These are phyloP conservation scores for Cettia cetti DNA, from an alignment of 2,113 vertebrate species.

Conservation along the genomic window DNA sequence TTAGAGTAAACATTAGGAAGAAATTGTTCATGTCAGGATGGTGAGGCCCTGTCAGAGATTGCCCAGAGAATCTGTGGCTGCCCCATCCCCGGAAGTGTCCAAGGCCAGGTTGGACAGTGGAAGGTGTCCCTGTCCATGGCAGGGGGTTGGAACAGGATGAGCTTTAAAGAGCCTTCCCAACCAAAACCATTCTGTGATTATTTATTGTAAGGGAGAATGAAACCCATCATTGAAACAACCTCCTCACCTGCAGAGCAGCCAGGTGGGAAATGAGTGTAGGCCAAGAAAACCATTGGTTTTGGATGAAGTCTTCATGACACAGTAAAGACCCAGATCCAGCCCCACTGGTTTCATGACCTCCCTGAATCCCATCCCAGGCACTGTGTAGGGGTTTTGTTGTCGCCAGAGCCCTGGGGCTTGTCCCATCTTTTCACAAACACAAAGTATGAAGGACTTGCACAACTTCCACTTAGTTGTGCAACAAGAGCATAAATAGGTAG, in stretches of 20 bases:
- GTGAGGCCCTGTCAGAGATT: not conserved
- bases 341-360: not conserved
- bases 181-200: not conserved
- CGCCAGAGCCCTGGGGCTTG: not conserved
- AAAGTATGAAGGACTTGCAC: not conserved
- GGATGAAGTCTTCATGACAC: fast-evolving
- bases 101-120: fast-evolving
- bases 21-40: not conserved
- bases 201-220: not conserved
- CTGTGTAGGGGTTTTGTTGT: not conserved
- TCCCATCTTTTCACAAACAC: not conserved
- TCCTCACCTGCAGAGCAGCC: not conserved
- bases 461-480: not conserved
- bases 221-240: not conserved
- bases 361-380: not conserved
- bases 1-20: not conserved
- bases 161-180: not conserved
- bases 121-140: not conserved
- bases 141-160: not conserved
- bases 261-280: not conserved
- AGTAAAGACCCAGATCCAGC: not conserved
- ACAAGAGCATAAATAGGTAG: not conserved
- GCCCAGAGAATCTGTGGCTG: not conserved
- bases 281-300: not conserved
- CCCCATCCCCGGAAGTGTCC: too few relatives aligned